Base-by-base conservation (phyloP, 1,140 invertebrate genomes). In the Eupristina koningsbergeri region DNA sequence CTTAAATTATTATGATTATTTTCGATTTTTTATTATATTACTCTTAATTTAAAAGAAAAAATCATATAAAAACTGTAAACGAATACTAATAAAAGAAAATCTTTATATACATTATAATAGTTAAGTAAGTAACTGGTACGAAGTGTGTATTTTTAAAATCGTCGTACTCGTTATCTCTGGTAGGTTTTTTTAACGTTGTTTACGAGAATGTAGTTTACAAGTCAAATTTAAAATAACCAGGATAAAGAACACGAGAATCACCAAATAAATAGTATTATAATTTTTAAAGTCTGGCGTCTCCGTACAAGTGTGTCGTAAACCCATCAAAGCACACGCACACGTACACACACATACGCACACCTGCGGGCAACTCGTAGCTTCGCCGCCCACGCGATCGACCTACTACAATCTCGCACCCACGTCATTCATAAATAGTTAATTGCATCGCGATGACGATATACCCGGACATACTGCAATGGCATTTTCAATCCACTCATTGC, bases 351-450 rank as follows among this genome's bases (percentile, higher is more conserved):
- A 45, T 63, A 50, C n/a, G 0, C 31, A 31, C n/a, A 64, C 11
- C 8, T 64, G 19, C 45, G 22, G 13, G 34, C 9, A 39, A 63
- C 77, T 26, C 11, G 80, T 45, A 80, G 41, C 22, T 75, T 47
- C 34, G 9, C 17, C 74, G 39, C 81, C 75, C 63, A 83, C 81
- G 73, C 8, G 19, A 50, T 7, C 89, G 88, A 88, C 89, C 88
- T 90, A 90, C 89, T 89, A 87, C 88, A 86, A 86, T 80, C 80
- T 85, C 85, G 85, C 89, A 87, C 89, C 90, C 84, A 90, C 89
- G 69, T 41, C 79, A 78, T 77, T 87, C 87, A 89, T 91, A 87
- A 89, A 90, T 90, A 88, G 85, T 89, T 90, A 89, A 91, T 90
- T 86, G 85, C 86, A 87, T 81, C 58, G 83, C 53, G 85, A 88